These are phyloP conservation scores for Cliona cf. orientalis DNA, from an alignment of 37 sponge, comb jelly and placozoan species.

Conservation along the genomic window DNA sequence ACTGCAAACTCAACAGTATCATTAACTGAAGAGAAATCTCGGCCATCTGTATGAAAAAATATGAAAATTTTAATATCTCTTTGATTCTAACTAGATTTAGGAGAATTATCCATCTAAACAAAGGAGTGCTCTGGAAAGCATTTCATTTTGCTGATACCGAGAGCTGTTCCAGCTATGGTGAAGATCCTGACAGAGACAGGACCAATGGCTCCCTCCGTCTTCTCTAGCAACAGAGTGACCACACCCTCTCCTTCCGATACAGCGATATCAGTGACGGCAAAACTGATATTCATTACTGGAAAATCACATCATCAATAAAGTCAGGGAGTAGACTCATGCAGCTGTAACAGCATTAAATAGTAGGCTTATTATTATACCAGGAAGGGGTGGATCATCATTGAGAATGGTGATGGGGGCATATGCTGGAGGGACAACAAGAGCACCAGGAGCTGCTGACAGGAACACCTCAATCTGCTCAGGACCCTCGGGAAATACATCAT, in stretches of 20 bases:
- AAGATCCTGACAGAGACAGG: conserved; percentile 21
- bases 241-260: conserved; percentile 32
- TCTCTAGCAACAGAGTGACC: conserved; percentile 18
- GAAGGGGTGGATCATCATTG: conserved; percentile 32
- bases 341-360: no score
- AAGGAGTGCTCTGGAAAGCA: no score
- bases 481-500: conserved; percentile 48
- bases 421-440: conserved; percentile 7
- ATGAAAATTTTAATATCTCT: no score
- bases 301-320: no score
- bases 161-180: conserved; percentile 26
- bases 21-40: conserved; percentile 4
- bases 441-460: conserved; percentile 35
- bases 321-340: no score
- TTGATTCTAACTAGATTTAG: no score
- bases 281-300: conserved; percentile 50
- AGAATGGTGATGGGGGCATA: conserved; percentile 2
- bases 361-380: no score
- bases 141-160: no score
- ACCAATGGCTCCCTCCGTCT: conserved; percentile 35
- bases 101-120: no score
- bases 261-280: background rate
- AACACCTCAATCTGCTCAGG: conserved; percentile 30
- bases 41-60: conserved; percentile 6
- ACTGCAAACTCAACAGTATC: background rate